Evolutionary conservation across 1,140 invertebrate genomes (phyloP).

Genomic region (Heterodera schachtii): DNA sequence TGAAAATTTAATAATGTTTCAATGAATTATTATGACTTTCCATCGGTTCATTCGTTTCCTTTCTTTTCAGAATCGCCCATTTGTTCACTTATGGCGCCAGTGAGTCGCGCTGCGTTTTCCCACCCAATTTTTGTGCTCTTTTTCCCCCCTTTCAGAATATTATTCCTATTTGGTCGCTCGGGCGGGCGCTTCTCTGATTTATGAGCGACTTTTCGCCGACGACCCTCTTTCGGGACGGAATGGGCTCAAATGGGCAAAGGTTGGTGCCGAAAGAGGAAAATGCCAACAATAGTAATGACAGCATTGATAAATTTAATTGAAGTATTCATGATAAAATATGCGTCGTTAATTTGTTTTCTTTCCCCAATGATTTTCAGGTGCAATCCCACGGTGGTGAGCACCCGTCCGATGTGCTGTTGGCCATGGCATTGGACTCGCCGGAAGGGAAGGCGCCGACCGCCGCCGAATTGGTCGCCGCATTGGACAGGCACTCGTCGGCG

Average conservation of each 20-base stretch:
- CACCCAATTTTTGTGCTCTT: not conserved
- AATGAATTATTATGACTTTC: not conserved
- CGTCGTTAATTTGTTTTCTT: too few species aligned
- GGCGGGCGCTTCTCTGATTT: slow-evolving; percentile 88
- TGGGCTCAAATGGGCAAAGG: slow-evolving; percentile 56
- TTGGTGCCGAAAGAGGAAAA: slow-evolving; percentile 14
- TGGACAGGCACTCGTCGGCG: not conserved
- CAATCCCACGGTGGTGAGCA: slow-evolving; percentile 62
- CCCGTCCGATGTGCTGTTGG: slow-evolving; percentile 51
- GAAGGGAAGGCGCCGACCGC: not conserved
- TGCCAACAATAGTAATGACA: not conserved
- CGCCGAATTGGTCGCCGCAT: not conserved
- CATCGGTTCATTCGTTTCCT: not conserved
- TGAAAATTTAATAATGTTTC: not conserved
- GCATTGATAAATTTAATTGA: not conserved
- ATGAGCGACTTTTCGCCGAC: slow-evolving; percentile 82
- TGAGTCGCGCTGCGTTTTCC: not conserved
- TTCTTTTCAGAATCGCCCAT: slow-evolving; percentile 75
- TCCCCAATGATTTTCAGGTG: slow-evolving; percentile 38
- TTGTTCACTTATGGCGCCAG: slow-evolving; percentile 92
- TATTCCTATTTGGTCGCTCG: slow-evolving; percentile 94
- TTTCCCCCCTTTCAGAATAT: slow-evolving; percentile 73
- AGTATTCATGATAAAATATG: too few species aligned
- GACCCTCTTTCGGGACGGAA: slow-evolving; percentile 76
- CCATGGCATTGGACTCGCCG: slow-evolving; percentile 23